Base-by-base conservation (phyloP, 2,797 vertebrate genomes). In the Cryptoprocta ferox region DNA sequence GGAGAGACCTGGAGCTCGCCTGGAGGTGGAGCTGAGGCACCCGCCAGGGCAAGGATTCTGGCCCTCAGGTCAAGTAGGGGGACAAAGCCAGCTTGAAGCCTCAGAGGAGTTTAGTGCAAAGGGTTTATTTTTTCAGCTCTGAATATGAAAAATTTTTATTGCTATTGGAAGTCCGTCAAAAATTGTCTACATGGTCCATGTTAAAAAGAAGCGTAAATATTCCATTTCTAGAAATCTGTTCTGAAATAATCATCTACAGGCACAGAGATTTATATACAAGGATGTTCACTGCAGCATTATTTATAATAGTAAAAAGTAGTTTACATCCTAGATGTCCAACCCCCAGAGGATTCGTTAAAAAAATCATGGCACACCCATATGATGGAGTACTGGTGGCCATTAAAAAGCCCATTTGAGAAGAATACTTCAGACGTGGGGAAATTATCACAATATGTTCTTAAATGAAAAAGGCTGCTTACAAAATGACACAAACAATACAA, bases 301-400 rank as follows among this genome's bases (percentile, higher is more conserved):
- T 97, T 97, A 97, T 96, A 96, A 82, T 10, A 92, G 84, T 91
- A 90, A 95, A 88, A 96, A 92, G 90, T 88, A 70, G 89, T 65
- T 94, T 88, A 48, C 50, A 48, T 85, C 82, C 78, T 75, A 70
- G 70, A 94, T 91, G 87, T 82, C 87, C 70, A 86, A 83, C n/a
- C 42, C 84, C 61, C 35, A 37, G 16, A 6, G 78, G 13, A 19
- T 30, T 76, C 39, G 8, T 84, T 90, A 89, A 83, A 97, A 92
- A 95, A 97, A 96, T 96, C 30, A 95, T 18, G 21, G 90, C 35
- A n/a, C 81, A 92, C 70, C 81, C 56, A 6, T 61, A 78, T 19
- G 66, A 97, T 76, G 59, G 79, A 94, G 76, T 66, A 86, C 37
- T 83, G 53, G 73, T 63, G 71, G 53, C 48, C 70, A 85, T 85